A percentile compares a stretch with the other conserved stretches of the same genome.
phyloP scores from a whole-genome alignment of 2,797 vertebrate genomes.

The Sebastes oblongus region DNA sequence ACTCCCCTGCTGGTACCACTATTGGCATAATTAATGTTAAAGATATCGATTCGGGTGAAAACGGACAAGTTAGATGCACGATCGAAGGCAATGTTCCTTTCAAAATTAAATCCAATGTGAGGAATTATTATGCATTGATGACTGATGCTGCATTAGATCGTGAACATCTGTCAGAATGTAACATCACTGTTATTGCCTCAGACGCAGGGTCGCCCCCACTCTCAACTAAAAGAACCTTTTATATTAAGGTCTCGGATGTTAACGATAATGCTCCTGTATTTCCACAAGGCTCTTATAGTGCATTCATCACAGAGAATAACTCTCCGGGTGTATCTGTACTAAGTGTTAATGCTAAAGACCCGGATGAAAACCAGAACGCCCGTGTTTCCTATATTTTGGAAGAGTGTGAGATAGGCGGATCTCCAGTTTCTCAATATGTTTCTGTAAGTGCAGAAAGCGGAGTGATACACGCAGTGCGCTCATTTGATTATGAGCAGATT shows the following conservation, averaged over 20 bases:
- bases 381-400: constrained; percentile 78
- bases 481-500: constrained; percentile 66
- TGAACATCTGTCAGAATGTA: constrained; percentile 64
- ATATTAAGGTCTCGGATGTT: constrained; percentile 74
- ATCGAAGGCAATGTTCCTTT: constrained; percentile 55
- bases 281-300: constrained; percentile 15
- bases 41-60: constrained; percentile 71
- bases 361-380: constrained; percentile 78
- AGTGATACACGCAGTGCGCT: constrained; percentile 31
- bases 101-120: constrained; percentile 60
- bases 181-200: constrained; percentile 70
- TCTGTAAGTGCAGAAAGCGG: constrained; percentile 64
- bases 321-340: constrained; percentile 57
- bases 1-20: constrained; percentile 72
- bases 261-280: constrained; percentile 80
- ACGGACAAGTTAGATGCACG: constrained; percentile 54
- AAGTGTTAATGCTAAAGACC: constrained; percentile 64
- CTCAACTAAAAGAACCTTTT: constrained; percentile 37
- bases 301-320: constrained; percentile 61
- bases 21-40: constrained; percentile 82
- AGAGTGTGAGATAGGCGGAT: constrained; percentile 22
- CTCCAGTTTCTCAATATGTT: constrained; percentile 45
- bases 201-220: constrained; percentile 73
- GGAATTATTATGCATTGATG: constrained; percentile 68
- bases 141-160: constrained; percentile 72